Percentiles rank a stretch among this genome's conserved stretches.
phyloP scores from a whole-genome alignment of 2,113 vertebrate genomes.

The Taxidea taxus region DNA sequence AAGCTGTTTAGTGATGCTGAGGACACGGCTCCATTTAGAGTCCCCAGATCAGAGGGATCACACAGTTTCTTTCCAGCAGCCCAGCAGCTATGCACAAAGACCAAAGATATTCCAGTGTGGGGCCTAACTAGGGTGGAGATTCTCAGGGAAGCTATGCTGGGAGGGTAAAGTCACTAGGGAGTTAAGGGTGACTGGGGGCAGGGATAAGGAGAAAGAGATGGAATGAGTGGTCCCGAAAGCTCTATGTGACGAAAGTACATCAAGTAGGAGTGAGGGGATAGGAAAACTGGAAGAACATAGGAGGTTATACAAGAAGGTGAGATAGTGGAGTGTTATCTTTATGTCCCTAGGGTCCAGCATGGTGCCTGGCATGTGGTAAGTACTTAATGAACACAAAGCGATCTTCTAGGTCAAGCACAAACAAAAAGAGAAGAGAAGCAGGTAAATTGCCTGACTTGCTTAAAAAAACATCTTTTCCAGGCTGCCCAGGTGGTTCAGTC shows the following conservation, averaged over 20 bases:
- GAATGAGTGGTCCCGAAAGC: neutral
- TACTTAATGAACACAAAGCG: slow-evolving; percentile 14
- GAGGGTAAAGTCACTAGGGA: neutral
- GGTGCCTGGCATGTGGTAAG: neutral
- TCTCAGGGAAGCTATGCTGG: neutral
- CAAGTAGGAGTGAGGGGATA: too few species aligned
- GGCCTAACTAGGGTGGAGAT: neutral
- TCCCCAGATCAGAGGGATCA: neutral
- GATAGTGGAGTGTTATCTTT: neutral
- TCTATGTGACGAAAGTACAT: neutral
- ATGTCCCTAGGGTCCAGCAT: neutral
- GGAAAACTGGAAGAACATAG: neutral
- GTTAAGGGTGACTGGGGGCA: neutral
- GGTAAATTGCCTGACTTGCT: neutral
- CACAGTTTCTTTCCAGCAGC: neutral
- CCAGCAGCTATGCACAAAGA: neutral
- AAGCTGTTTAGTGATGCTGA: neutral
- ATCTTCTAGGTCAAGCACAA: neutral
- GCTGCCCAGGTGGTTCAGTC: neutral
- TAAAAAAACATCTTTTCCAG: neutral
- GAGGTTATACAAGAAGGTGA: neutral
- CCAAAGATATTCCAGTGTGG: neutral
- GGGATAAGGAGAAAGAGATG: neutral
- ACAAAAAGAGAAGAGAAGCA: neutral
- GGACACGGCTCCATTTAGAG: neutral